Base-by-base conservation (phyloP, 2,113 vertebrate genomes). In the Cricetomys ansorgei region DNA sequence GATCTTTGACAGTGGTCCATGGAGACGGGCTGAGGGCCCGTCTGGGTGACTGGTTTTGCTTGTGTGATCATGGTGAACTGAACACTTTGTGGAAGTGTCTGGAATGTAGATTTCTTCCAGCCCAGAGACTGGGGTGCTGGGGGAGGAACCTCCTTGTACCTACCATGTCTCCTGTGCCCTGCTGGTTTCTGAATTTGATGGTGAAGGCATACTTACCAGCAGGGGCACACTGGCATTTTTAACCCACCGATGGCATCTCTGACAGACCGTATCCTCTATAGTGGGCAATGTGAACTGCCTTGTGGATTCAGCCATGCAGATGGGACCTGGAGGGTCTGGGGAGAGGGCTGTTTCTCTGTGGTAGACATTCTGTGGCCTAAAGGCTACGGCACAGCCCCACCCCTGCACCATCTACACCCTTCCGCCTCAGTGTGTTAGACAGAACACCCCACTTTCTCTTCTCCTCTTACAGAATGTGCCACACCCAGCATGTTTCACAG, bases 91-190 rank as follows among this genome's bases (percentile, higher is more conserved):
- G 43, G 45, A 23, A n/a, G 48, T n/a, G 48, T 55, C 48, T 27
- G 12, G 65, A 53, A 69, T 27, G 45, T n/a, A n/a, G 64, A n/a
- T 27, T n/a, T 64, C 17, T 34, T 50, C 21, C 19, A 53, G 45
- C 45, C 15, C 0, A 8, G 45, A 43, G 5, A 19, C 7, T 37
- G 89, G 2, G n/a, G n/a, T n/a, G n/a, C n/a, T 17, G 7, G 23
- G 40, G 19, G 45, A 55, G 57, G 57, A 57, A 15, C 34, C 67
- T 76, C 8, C 40, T 25, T 5, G 11, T 15, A 13, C 48, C 7
- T 37, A 50, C 48, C 12, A 9, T 0, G 40, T 7, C n/a, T 37
- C 43, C 1, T 2, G 34, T 1, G 34, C 2, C 43, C 34, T 17
- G 48, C 90, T 65, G 21, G 16, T 12, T 34, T 85, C 83, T 21